Conservation (phyloP, 2,797 vertebrate species). For the Pangasius larnaudii region DNA sequence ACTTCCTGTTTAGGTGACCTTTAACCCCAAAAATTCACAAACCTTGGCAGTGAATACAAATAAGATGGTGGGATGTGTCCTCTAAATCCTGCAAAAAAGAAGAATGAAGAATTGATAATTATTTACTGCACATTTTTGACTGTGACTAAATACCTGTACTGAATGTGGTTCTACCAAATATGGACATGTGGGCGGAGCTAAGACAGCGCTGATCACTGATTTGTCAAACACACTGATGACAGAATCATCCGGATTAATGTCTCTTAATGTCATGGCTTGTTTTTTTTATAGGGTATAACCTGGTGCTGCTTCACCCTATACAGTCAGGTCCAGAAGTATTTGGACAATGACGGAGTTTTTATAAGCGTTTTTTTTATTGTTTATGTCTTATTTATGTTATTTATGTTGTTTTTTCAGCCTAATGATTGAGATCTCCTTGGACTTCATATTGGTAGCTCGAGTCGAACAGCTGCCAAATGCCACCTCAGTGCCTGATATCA, state of each 20-base stretch:
- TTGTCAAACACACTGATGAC: background rate
- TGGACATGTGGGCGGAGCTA: slow-evolving; percentile 7
- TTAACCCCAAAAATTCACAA: background rate
- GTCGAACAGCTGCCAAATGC: no score
- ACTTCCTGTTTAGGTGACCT: slow-evolving; percentile 9
- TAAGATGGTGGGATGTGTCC: background rate
- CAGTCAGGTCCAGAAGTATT: no score
- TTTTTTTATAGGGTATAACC: background rate
- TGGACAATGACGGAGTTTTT: no score
- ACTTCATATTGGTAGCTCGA: no score
- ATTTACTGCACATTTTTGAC: background rate
- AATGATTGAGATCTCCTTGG: no score
- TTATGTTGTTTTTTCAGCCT: no score
- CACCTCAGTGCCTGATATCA: no score
- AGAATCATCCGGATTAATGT: background rate
- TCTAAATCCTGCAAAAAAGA: background rate
- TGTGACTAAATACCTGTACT: background rate
- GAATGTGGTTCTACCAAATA: background rate
- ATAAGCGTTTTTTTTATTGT: no score
- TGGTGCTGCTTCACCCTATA: background rate
- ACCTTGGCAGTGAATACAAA: background rate
- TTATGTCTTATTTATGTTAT: no score
- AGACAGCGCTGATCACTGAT: background rate
- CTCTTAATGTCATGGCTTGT: background rate
- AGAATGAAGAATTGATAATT: background rate